phyloP scores from a whole-genome alignment of 2,113 vertebrate genomes.

The Ailurus styani region DNA sequence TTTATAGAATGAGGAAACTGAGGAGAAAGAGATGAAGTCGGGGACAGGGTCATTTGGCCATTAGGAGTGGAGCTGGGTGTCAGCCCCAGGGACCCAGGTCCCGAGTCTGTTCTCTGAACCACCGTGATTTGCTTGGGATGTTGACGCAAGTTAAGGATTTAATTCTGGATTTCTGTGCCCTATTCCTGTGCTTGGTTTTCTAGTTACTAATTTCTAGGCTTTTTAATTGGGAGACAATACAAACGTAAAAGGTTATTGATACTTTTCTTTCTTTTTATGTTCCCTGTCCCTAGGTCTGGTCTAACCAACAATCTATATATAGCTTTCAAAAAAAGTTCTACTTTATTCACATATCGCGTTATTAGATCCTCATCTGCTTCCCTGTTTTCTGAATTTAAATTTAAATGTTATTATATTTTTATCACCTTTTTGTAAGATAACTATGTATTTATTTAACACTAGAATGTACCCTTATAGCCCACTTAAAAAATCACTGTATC shows the following conservation, averaged over 20 bases:
- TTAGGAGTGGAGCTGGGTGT: not conserved
- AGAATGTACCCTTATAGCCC: not conserved
- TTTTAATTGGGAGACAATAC: not conserved
- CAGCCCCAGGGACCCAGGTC: rapidly evolving
- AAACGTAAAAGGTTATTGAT: not conserved
- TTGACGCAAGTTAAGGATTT: not conserved
- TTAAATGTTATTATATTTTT: not conserved
- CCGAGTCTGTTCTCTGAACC: not conserved
- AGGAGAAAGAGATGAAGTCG: not conserved
- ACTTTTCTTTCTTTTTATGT: not conserved
- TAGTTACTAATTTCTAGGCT: not conserved
- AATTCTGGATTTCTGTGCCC: not conserved
- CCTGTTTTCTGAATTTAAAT: not conserved
- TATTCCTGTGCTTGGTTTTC: not conserved
- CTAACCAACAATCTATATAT: not conserved
- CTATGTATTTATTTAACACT: not conserved
- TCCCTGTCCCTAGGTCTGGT: not conserved
- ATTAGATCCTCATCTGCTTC: not conserved
- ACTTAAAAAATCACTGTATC: not conserved
- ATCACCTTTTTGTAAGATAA: not conserved
- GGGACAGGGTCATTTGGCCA: not conserved
- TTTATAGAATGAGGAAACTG: not conserved
- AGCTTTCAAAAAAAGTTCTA: not conserved
- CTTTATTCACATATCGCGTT: not conserved
- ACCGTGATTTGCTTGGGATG: not conserved